Evolutionary conservation across 2,888 invertebrate species (phyloP), one percentile per base, ranked within the genome.

Genomic region (Apantesis nais): DNA sequence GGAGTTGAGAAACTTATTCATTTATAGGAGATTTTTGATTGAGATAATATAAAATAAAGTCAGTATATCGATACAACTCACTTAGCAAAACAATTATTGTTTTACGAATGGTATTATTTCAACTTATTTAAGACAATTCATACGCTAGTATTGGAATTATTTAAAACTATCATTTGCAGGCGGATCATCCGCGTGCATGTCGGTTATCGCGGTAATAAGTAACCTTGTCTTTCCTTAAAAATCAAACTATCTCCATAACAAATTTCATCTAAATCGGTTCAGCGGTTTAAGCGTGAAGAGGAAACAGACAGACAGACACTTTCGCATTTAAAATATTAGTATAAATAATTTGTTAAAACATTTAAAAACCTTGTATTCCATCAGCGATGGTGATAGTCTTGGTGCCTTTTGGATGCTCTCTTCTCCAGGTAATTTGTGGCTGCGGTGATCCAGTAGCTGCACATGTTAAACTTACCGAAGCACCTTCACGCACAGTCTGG

Each of bases 381-480:
- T 96, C 96, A 67, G 96, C 95, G 66, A 97, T 89, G 29, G 97
- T 96, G 87, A 98, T 98, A 71, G 96, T 95, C 86, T 97, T 97
- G 71, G 97, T 98, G 70, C 96, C 95, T 86, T 97, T 97, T 71
- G 97, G 96, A 85, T 97, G 97, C 90, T 98, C 98, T 78, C 98
- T 95, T 79, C 97, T 95, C 99, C 99, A 99, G 77, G 96, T 97
- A 89, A 98, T 98, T 83, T 96, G 97, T 9, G 99, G 99, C 78
- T 96, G 96, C 4, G 99, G 99, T n/a, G 98, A 97, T 67, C 99
- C 98, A 25, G 97, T 97, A 31, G 98, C 98, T 48, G 98, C 97
- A 89, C 99, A 99, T 77, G 97, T 96, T 72, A 99, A 94, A 84
- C 97, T 98, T 74, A 98, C 97, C 78, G 98, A 97, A 67, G 97